Base-by-base conservation (phyloP, 1,140 invertebrate genomes). In the Drosophila malerkotliana region DNA sequence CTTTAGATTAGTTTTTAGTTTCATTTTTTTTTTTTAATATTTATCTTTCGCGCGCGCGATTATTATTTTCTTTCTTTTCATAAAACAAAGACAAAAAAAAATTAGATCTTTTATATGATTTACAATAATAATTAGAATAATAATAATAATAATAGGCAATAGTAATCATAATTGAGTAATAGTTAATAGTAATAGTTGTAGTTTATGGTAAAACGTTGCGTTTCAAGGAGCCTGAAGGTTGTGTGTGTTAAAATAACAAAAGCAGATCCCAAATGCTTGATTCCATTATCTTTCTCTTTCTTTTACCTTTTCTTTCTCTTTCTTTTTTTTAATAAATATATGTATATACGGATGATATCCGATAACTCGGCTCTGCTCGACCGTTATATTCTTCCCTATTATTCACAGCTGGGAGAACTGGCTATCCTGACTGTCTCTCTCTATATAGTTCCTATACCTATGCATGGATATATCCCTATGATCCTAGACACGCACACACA, bases 121-220 rank as follows among this genome's bases (percentile, higher is more conserved):
- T 34, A 34, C 37, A 44, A 24, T 32, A 28, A 51, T 60, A 51
- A 34, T 60, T 28, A 60, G 53, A 21, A 34, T 47, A 51, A 34
- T 60, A 39, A 60, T 61, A 21, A 34, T 47, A 44, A 24, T 32
- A 28, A 51, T 60, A 60, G 26, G 26, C 26, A 26, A 34, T 60
- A 28, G 49, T 61, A 30, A 44, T 44, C 6, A 44, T 44, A 44
- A 44, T 15, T 15, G 39, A 68, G 61, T 66, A 59, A 54, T 52
- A 52, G 14, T 45, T 24, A 28, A 60, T 45, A 49, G 47, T 48
- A 44, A 10, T 24, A 28, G 49, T 54, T 44, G 52, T 54, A 48
- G 34, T 61, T 28, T 28, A 49, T 73, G 28, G 37, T 73, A 56
- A 61, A 73, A 72, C 66, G 64, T 72, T 72, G 58, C 58, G 58